phyloP scores from a whole-genome alignment of 2,113 vertebrate species.

The Pygoscelis antarcticus region DNA sequence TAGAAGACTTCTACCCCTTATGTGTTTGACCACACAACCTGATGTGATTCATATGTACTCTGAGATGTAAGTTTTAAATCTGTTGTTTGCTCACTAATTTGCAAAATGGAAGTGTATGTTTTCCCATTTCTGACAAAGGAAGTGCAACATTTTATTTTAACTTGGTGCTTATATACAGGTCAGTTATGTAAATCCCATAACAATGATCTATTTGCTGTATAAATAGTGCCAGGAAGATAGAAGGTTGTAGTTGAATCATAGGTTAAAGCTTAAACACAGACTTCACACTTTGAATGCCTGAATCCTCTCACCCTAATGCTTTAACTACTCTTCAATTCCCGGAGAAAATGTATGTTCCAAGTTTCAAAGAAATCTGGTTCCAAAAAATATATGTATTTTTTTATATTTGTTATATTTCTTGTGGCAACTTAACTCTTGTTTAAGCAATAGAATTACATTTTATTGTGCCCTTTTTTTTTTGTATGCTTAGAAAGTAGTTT shows the following conservation, averaged over 20 bases:
- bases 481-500: not conserved
- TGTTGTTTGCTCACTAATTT: not conserved
- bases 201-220: not conserved
- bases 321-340: not conserved
- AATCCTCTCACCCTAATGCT: not conserved
- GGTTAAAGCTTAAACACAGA: not conserved
- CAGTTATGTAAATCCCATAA: slow-evolving; percentile 27
- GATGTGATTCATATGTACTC: not conserved
- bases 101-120: not conserved
- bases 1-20: slow-evolving; percentile 42
- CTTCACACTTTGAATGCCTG: not conserved
- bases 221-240: not conserved
- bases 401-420: not conserved
- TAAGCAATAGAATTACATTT: not conserved
- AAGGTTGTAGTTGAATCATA: not conserved
- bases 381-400: not conserved
- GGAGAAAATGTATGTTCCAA: not conserved
- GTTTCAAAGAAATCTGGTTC: not conserved
- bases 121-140: not conserved
- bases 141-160: not conserved
- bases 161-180: not conserved
- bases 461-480: not conserved
- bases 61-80: not conserved
- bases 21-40: slow-evolving; percentile 1
- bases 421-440: not conserved